A percentile compares a stretch with the other conserved stretches of the same genome.
phyloP scores from a whole-genome alignment of 2,113 vertebrate species.

The Rhinichthys klamathensis region DNA sequence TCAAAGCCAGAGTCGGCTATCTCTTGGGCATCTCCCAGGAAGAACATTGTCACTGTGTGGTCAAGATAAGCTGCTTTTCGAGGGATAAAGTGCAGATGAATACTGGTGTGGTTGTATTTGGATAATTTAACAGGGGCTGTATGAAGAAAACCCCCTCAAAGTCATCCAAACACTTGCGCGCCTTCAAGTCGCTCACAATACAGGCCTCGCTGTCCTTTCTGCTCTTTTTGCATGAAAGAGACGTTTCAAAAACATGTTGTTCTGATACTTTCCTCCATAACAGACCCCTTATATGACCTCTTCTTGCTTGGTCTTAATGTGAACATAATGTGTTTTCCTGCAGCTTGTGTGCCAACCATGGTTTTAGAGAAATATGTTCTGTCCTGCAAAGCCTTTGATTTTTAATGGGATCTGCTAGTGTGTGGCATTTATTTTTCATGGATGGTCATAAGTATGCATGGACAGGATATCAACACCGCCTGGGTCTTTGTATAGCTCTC shows the following conservation, averaged over 20 bases:
- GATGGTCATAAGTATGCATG: slow-evolving; percentile 31
- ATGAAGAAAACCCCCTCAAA: slow-evolving; percentile 68
- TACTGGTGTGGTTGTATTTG: slow-evolving; percentile 76
- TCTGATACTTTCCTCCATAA: slow-evolving; percentile 34
- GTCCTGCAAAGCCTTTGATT: slow-evolving; percentile 44
- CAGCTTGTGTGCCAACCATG: slow-evolving; percentile 41
- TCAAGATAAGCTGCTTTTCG: slow-evolving; percentile 67
- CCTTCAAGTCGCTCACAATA: slow-evolving; percentile 66
- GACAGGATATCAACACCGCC: slow-evolving; percentile 45
- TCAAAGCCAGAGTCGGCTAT: slow-evolving; percentile 70
- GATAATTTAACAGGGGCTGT: slow-evolving; percentile 70
- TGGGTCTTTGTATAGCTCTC: slow-evolving; percentile 41
- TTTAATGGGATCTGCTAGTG: slow-evolving; percentile 37
- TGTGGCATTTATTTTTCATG: slow-evolving; percentile 43
- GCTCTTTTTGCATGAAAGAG: slow-evolving; percentile 28
- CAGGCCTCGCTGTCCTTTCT: slow-evolving; percentile 20
- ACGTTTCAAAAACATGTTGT: slow-evolving; percentile 45
- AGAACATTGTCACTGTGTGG: slow-evolving; percentile 76
- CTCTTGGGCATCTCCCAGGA: slow-evolving; percentile 68
- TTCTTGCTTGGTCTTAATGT: slow-evolving; percentile 13
- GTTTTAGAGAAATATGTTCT: slow-evolving; percentile 27
- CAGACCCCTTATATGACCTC: slow-evolving; percentile 13
- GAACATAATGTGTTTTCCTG: slow-evolving; percentile 40
- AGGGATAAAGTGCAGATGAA: slow-evolving; percentile 69
- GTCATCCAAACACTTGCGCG: slow-evolving; percentile 69